Conservation (phyloP, 1,140 invertebrate genomes). For the Drosophila pectinifera region DNA sequence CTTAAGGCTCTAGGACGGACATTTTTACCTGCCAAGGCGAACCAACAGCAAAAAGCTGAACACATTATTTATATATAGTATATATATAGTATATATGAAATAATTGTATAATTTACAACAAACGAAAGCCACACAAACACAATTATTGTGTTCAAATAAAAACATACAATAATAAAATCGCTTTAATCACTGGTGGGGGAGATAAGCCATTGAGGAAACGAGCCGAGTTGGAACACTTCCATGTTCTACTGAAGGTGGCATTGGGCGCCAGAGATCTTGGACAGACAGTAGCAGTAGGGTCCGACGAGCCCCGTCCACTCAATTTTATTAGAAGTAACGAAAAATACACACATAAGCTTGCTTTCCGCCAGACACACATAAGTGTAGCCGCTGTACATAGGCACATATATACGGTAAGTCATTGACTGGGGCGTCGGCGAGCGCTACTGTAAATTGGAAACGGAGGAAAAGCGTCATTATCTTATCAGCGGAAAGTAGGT, state of each 20-base stretch:
- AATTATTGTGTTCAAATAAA: slow-evolving; percentile 70
- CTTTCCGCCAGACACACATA: slow-evolving; percentile 5
- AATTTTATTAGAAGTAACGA: slow-evolving; percentile 22
- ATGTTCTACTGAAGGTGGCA: slow-evolving; percentile 11
- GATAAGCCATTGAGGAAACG: slow-evolving; percentile 12
- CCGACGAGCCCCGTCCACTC: not conserved
- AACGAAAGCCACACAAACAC: slow-evolving; percentile 55
- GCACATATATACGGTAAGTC: slow-evolving; percentile 27
- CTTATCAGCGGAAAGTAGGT: slow-evolving; percentile 79
- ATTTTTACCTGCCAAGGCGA: slow-evolving; percentile 72
- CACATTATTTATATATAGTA: slow-evolving; percentile 71
- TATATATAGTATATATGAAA: slow-evolving; percentile 16
- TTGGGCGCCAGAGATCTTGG: slow-evolving; percentile 5
- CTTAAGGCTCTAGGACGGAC: slow-evolving; percentile 43
- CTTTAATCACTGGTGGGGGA: slow-evolving; percentile 28
- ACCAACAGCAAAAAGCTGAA: slow-evolving; percentile 30
- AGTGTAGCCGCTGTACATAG: slow-evolving; percentile 7
- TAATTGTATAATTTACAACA: slow-evolving; percentile 61
- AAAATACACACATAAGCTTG: slow-evolving; percentile 9
- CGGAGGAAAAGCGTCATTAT: slow-evolving; percentile 76
- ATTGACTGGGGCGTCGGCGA: slow-evolving; percentile 44
- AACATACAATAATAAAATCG: slow-evolving; percentile 47
- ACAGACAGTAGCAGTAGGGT: not conserved
- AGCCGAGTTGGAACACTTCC: not conserved
- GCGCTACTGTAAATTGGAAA: slow-evolving; percentile 42